Evolutionary conservation across 2,113 vertebrate species (phyloP), one percentile per base, ranked within the genome.

Genomic region (Garra rufa): DNA sequence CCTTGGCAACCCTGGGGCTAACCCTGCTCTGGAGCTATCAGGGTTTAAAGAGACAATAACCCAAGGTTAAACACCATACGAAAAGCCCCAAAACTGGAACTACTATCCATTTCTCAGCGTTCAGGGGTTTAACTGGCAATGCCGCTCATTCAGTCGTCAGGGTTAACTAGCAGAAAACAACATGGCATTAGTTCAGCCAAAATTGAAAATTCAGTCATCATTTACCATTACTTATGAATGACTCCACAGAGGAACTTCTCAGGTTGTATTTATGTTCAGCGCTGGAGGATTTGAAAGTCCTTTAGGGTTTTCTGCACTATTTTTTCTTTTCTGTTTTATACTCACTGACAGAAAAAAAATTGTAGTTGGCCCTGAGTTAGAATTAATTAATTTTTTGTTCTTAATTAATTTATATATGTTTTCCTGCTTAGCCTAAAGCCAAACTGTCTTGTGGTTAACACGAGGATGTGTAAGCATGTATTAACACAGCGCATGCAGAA

Each of bases 381-480:
- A 95, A 94, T 95, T 96, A 95, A 96, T 96, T 93, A 95, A 93
- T 94, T 95, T 95, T 95, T 95, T 95, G 94, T 85, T 77, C 13
- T 34, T 78, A 13, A 94, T 93, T 95, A 94, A 96, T 96, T 96
- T 95, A 94, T 96, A 95, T 94, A 34, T 94, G 95, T 93, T 91
- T 92, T 91, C 93, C 92, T 91, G 89, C 30, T 46, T 84, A 46
- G 79, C 78, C 50, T 67, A 59, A 65, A 50, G 82, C 61, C 48
- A 26, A 71, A 46, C 30, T 46, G 82, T 85, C 79, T 95, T 94
- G 93, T 93, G 95, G 92, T 93, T 93, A 94, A 92, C 92, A 92
- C 90, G 87, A 87, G 76, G 93, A 73, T 92, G 91, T 93, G 93
- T 90, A 92, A 94, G 94, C 92, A 92, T 91, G 91, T 91, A 91